These are phyloP conservation scores for Lepidurus apus DNA, from an alignment of 1,140 invertebrate genomes.

Conservation along the genomic window DNA sequence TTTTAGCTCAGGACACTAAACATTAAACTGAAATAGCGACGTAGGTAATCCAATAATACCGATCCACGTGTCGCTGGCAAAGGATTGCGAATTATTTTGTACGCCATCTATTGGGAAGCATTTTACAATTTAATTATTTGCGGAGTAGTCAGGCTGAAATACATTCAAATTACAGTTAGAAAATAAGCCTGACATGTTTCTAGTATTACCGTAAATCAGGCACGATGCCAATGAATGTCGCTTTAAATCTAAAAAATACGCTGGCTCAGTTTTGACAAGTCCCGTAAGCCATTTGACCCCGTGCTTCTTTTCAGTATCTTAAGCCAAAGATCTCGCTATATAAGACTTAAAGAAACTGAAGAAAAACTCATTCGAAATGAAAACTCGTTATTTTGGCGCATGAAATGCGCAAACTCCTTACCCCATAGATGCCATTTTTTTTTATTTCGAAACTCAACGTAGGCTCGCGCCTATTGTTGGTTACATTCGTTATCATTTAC, in stretches of 20 bases:
- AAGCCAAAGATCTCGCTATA: too few species aligned
- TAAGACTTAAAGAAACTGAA: too few species aligned
- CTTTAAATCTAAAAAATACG: conserved; percentile 7
- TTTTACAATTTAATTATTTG: neutral
- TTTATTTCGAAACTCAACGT: too few species aligned
- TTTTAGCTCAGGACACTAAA: too few species aligned
- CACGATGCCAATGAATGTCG: neutral
- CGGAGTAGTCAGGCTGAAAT: neutral
- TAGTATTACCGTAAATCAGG: neutral
- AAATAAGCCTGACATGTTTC: neutral
- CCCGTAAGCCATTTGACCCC: conserved; percentile 7
- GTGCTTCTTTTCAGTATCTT: neutral
- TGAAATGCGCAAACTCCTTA: neutral
- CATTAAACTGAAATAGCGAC: too few species aligned
- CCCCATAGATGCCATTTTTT: too few species aligned
- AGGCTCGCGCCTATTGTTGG: too few species aligned
- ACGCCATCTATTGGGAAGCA: neutral
- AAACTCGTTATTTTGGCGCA: neutral
- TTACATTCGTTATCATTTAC: too few species aligned
- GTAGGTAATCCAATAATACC: too few species aligned
- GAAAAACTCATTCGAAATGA: neutral
- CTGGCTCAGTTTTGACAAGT: neutral
- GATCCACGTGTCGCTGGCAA: too few species aligned
- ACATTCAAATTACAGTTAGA: neutral
- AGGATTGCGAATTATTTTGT: neutral